Base-by-base conservation (phyloP, 2,888 invertebrate species). In the Lasioglossum malachurum region DNA sequence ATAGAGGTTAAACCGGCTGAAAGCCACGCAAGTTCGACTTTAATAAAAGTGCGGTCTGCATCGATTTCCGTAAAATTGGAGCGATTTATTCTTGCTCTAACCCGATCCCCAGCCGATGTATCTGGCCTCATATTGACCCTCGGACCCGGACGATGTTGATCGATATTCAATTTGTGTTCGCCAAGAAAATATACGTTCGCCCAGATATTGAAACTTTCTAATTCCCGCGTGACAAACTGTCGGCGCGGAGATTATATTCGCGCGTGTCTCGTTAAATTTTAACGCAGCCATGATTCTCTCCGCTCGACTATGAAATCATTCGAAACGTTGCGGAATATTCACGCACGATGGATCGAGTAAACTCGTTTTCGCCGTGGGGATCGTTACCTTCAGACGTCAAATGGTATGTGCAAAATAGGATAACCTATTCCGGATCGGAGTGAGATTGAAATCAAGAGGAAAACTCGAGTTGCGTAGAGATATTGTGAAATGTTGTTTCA, bases 31-130 rank as follows among this genome's bases (percentile, higher is more conserved):
- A 78, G 83, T 83, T 87, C 84, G 78, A 83, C 84, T 90, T 90
- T 90, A 90, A 90, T 89, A 90, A 90, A 90, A 88, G 80, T 79
- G 38, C 53, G 71, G 41, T 10, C 78, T 16, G 75, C 76, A 88
- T 90, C 82, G 90, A 90, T 88, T 82, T 44, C 79, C 64, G 57
- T 75, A 71, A 88, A 89, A 87, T 89, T 83, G 88, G 80, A 76
- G 79, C 90, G 84, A 90, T 90, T 90, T 90, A 84, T 90, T 87
- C 83, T 81, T 69, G 73, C 71, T 69, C 80, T 72, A 89, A 75
- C 87, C 84, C 75, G 88, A 80, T 88, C 79, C 72, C 46, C 7
- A 12, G 31, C 5, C 87, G 78, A 67, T 81, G 78, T 78, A 76
- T 79, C 74, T 79, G 44, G 75, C 60, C 72, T 60, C 53, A 75